Base-by-base conservation (phyloP, 2,888 invertebrate genomes). In the Notodonta ziczac region DNA sequence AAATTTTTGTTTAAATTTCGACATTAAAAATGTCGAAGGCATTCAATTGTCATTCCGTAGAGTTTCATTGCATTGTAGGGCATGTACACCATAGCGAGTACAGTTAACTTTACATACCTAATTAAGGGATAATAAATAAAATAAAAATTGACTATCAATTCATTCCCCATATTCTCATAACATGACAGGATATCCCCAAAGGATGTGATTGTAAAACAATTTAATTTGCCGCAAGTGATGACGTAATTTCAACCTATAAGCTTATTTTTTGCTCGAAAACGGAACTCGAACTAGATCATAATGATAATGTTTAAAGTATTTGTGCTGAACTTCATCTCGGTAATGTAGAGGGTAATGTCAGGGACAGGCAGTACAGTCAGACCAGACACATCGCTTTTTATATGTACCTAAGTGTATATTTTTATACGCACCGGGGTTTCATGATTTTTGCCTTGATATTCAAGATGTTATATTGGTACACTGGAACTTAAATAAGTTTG, bases 321-420 rank as follows among this genome's bases (percentile, higher is more conserved):
- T 35, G 53, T 35, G 32, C 35, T 32, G 16, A 53, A 51, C 51
- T 4, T 32, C 32, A 52, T 52, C 13, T 5, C 53, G 10, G 12
- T 13, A 24, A 9, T 32, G 24, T 6, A 12, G 32, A 40, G 55
- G 40, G 10, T 40, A 55, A 55, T 40, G 55, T 55, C 55, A 55
- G 55, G 55, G 55, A 39, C 55, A 55, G 16, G 7, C 39, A 24
- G 24, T 24, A 53, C 13, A 35, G 35, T n/a, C 32, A 55, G 55
- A 55, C 12, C 55, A 13, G 55, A 14, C 14, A 55, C 1, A 40
- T n/a, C 16, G 8, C 10, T 55, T 55, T 55, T 39, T 55, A 40
- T 55, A 24, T 24, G 24, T 24, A 24, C 24, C 24, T 24, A 50
- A 3, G 9, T 16, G 2, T 24, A 13, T 54, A n/a, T 3, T 39